Evolutionary conservation across 2,797 vertebrate genomes (phyloP).

Genomic region (Meda fulgida): DNA sequence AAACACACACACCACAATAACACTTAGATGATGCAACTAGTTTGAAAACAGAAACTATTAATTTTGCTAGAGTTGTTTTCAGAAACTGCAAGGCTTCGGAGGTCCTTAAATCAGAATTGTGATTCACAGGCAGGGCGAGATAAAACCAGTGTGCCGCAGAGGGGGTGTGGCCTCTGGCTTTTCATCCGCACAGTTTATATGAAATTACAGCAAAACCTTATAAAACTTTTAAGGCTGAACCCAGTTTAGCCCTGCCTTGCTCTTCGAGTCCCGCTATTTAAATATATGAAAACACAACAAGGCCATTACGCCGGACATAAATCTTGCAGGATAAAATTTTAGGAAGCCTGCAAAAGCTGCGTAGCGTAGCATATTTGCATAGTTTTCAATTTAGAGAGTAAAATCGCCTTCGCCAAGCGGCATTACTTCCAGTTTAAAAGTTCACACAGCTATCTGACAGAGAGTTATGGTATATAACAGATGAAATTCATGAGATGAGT

Average conservation of each 20-base stretch:
- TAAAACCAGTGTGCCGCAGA: background rate
- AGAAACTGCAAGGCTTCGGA: slow-evolving; percentile 49
- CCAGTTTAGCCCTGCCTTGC: slow-evolving; percentile 58
- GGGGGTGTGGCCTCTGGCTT: slow-evolving; percentile 53
- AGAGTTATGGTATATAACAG: slow-evolving; percentile 33
- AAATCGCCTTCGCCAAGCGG: slow-evolving; percentile 12
- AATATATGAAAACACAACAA: slow-evolving; percentile 61
- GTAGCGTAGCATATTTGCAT: slow-evolving; percentile 48
- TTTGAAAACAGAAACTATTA: slow-evolving; percentile 75
- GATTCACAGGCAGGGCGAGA: slow-evolving; percentile 39
- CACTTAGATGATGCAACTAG: slow-evolving; percentile 72
- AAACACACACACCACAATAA: slow-evolving; percentile 66
- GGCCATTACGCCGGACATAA: slow-evolving; percentile 53
- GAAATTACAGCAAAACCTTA: slow-evolving; percentile 61
- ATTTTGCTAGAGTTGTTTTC: slow-evolving; percentile 68
- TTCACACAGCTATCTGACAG: slow-evolving; percentile 34
- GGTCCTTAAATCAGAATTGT: slow-evolving; percentile 58
- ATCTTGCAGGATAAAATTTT: slow-evolving; percentile 58
- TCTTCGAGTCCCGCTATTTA: slow-evolving; percentile 53
- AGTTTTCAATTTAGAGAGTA: slow-evolving; percentile 40
- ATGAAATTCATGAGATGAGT: slow-evolving; percentile 46
- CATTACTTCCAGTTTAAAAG: slow-evolving; percentile 42
- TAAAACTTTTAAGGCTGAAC: slow-evolving; percentile 65
- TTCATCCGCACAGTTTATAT: slow-evolving; percentile 54
- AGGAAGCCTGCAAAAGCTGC: slow-evolving; percentile 47